Conservation (phyloP, 2,797 vertebrate genomes). For the Holocentrus rufus region DNA sequence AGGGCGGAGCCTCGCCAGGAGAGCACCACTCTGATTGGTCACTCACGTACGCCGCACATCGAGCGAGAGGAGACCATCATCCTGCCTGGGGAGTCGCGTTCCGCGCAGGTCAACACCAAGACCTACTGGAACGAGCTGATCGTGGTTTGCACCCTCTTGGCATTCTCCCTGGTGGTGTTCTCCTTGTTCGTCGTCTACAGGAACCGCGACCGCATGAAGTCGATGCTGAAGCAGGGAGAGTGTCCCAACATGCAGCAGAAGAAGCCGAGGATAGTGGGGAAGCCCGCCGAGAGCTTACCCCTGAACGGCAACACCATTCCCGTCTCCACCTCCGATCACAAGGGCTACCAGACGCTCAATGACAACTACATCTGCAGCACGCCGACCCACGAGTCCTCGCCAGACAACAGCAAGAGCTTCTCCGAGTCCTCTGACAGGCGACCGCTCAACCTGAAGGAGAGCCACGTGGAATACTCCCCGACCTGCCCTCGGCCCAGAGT, state of each 20-base stretch:
- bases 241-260: slow-evolving; percentile 85
- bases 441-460: slow-evolving; percentile 89
- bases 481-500: slow-evolving; percentile 90
- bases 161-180: slow-evolving; percentile 78
- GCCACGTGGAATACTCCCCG: slow-evolving; percentile 89
- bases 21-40: slow-evolving; percentile 65
- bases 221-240: slow-evolving; percentile 87
- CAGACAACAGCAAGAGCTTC: slow-evolving; percentile 86
- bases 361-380: slow-evolving; percentile 91
- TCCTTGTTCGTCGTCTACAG: slow-evolving; percentile 87
- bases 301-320: slow-evolving; percentile 88
- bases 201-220: slow-evolving; percentile 87
- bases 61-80: slow-evolving; percentile 68
- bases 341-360: slow-evolving; percentile 95
- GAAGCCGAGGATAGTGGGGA: slow-evolving; percentile 80
- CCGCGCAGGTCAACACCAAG: slow-evolving; percentile 78
- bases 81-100: slow-evolving; percentile 57
- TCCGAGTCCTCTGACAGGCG: slow-evolving; percentile 90
- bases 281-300: slow-evolving; percentile 86
- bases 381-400: slow-evolving; percentile 85
- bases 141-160: slow-evolving; percentile 86
- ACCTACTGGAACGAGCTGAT: slow-evolving; percentile 94
- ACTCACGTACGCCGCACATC: slow-evolving; percentile 73
- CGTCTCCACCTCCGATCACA: slow-evolving; percentile 87
- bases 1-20: slow-evolving; percentile 65